Conservation (phyloP, 2,888 invertebrate species). For the Brenthis daphne region DNA sequence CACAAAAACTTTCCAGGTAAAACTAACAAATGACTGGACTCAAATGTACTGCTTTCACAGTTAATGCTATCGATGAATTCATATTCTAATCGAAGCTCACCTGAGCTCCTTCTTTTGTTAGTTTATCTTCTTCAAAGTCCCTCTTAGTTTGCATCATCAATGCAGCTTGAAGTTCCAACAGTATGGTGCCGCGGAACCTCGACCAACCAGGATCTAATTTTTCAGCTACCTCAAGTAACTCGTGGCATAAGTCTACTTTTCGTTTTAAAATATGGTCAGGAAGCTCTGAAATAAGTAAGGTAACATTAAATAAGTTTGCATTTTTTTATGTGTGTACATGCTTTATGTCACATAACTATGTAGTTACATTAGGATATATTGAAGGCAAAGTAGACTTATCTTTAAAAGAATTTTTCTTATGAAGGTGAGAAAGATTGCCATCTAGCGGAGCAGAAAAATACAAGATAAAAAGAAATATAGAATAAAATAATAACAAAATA, state of each 20-base stretch:
- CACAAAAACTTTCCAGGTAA: too few species aligned
- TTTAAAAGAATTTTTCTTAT: too few species aligned
- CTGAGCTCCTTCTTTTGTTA: constrained; percentile 80
- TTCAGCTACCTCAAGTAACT: constrained; percentile 84
- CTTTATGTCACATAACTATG: too few species aligned
- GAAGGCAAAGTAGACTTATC: too few species aligned
- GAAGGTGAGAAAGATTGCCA: too few species aligned
- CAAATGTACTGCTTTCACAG: too few species aligned
- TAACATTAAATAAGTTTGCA: too few species aligned
- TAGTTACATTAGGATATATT: too few species aligned
- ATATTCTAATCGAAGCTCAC: constrained; percentile 51
- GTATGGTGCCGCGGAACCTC: constrained; percentile 83
- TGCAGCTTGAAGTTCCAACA: constrained; percentile 85
- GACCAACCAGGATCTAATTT: constrained; percentile 85
- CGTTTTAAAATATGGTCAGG: constrained; percentile 79
- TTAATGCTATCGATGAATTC: too few species aligned
- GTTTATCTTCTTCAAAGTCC: constrained; percentile 74
- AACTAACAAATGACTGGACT: background rate
- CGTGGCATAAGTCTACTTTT: constrained; percentile 85
- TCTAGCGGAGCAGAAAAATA: too few species aligned
- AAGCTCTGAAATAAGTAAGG: constrained; percentile 72
- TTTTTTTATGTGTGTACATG: background rate
- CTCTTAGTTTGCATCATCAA: constrained; percentile 82
- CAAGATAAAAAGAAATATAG: too few species aligned
- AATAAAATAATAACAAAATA: too few species aligned